Conservation (phyloP, 2,797 vertebrate species). For the Falco biarmicus region DNA sequence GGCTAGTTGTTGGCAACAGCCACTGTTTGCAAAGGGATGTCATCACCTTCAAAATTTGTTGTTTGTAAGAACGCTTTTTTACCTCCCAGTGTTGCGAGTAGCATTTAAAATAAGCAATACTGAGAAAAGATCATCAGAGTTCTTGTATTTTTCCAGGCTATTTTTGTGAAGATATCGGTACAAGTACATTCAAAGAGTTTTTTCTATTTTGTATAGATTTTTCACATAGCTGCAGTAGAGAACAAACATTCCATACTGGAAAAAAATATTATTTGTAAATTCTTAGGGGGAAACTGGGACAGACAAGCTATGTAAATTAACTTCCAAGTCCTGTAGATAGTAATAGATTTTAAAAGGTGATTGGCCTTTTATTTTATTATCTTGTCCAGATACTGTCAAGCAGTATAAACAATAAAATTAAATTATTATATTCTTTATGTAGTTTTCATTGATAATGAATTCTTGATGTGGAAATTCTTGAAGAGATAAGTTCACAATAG, state of each 20-base stretch:
- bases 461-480: neutral
- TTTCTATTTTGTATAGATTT: neutral
- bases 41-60: constrained; percentile 59
- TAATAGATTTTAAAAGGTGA: neutral
- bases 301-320: neutral
- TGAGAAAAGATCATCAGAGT: constrained; percentile 67
- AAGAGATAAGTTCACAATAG: neutral
- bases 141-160: neutral
- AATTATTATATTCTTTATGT: neutral
- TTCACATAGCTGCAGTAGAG: neutral
- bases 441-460: neutral
- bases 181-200: neutral
- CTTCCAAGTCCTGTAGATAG: neutral
- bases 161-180: neutral
- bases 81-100: constrained; percentile 24
- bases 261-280: neutral
- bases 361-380: neutral
- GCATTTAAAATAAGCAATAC: constrained; percentile 58
- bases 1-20: constrained; percentile 58
- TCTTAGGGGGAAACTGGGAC: neutral
- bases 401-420: neutral
- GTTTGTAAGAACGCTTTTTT: constrained; percentile 49
- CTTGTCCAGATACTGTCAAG: neutral
- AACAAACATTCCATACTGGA: neutral
- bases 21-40: constrained; percentile 62